These are phyloP conservation scores for Palythoa grandiflora DNA, from an alignment of 92 coral and sea anemone genomes.

Conservation along the genomic window DNA sequence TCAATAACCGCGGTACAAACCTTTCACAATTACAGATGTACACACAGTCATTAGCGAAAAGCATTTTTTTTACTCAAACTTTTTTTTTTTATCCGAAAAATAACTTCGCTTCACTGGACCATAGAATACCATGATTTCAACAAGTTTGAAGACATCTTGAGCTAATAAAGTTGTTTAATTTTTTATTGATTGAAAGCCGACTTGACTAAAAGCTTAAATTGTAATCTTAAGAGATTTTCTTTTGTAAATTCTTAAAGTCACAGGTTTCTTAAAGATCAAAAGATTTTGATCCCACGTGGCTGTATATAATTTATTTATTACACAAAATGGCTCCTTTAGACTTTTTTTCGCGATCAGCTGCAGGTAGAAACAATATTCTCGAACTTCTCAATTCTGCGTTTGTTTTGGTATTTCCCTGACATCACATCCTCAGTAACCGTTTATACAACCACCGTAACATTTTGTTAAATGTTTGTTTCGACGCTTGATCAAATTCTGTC, in stretches of 20 bases:
- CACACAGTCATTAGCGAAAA: neutral
- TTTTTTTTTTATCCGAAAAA: neutral
- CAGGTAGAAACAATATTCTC: neutral
- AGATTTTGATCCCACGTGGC: slow-evolving; percentile 28
- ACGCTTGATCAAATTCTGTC: slow-evolving; percentile 4
- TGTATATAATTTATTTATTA: slow-evolving; percentile 10
- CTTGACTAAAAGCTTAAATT: neutral
- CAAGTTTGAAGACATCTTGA: neutral
- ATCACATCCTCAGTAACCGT: neutral
- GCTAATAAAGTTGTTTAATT: neutral
- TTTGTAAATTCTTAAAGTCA: too few species aligned
- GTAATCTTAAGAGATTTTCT: neutral
- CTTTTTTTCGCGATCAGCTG: neutral
- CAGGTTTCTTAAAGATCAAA: slow-evolving; percentile 17
- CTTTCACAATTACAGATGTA: too few species aligned
- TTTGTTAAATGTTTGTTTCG: neutral
- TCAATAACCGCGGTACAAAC: too few species aligned
- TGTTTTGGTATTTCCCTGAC: neutral
- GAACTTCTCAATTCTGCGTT: neutral
- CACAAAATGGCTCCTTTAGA: neutral
- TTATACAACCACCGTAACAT: neutral
- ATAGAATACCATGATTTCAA: neutral
- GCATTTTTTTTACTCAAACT: neutral
- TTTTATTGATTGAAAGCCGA: neutral
- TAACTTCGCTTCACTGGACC: neutral